phyloP scores from a whole-genome alignment of 37 sponge, comb jelly and placozoan species.

The Mnemiopsis leidyi region DNA sequence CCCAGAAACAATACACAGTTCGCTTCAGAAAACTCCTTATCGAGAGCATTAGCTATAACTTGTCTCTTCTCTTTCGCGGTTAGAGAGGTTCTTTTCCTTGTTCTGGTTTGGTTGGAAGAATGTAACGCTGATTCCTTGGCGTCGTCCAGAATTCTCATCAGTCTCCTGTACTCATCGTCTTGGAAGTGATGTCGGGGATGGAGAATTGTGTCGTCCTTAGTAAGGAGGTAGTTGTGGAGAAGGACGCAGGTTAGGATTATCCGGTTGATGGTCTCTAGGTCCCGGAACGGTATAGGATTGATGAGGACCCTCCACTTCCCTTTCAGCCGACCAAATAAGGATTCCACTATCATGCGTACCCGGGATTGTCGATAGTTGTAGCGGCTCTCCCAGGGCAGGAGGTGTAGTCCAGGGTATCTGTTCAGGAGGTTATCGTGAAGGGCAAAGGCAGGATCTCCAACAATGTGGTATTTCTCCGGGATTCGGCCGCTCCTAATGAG shows the following conservation, averaged over 20 bases:
- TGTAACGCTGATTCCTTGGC: background rate
- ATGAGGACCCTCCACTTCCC: constrained; percentile 1
- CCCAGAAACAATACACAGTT: too few species aligned
- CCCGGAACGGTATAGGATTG: background rate
- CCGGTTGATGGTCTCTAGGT: background rate
- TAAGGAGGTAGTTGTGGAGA: too few species aligned
- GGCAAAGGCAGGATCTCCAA: constrained; percentile 73
- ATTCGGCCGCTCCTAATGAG: background rate
- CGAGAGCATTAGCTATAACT: too few species aligned
- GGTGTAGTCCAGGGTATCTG: constrained; percentile 24
- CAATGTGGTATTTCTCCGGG: background rate
- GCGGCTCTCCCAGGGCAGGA: background rate
- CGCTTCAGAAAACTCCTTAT: too few species aligned
- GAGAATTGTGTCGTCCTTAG: too few species aligned
- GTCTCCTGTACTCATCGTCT: background rate
- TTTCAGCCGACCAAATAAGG: constrained; percentile 70
- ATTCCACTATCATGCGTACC: constrained; percentile 70
- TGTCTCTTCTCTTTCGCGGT: background rate
- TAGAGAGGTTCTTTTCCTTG: background rate
- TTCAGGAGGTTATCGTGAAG: constrained; percentile 69
- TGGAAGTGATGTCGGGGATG: background rate
- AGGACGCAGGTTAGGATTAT: too few species aligned
- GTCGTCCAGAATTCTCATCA: background rate
- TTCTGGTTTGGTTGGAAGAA: background rate
- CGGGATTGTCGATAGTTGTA: constrained; percentile 69